Base-by-base conservation (phyloP, 2,113 vertebrate genomes). In the Sterrhoptilus dennistouni region DNA sequence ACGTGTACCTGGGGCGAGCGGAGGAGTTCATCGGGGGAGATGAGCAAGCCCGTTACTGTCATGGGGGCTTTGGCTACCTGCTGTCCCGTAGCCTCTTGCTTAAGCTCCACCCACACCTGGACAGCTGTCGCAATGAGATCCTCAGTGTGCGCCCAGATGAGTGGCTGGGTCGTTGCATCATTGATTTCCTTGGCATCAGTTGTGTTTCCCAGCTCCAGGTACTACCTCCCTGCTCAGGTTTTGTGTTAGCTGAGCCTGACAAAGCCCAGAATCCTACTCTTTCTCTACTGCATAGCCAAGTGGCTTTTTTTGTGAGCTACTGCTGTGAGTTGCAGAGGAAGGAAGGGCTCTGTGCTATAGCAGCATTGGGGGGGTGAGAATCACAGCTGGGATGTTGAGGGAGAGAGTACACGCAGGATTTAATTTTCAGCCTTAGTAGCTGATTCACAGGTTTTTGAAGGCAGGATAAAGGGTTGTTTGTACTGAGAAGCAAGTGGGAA, bases 101-200 rank as follows among this genome's bases (percentile, higher is more conserved):
- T 3, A 98, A 98, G 50, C 95, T 99, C 77, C 98, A 98, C 79
- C 99, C 98, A 0, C 98, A 99, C 84, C 98, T 99, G 17, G 99
- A 99, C 90, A 98, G 98, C 91, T 99, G 99, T 72, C 98, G 99
- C 12, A 99, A 99, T 25, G 99, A 99, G 94, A 99, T 99, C 94
- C 99, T 99, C 57, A 99, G 99, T 0, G 98, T 99, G 60, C 98
- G 99, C 22, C 98, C 99, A 0, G 99, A 99, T 8, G 99, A 99
- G 96, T 99, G 99, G 99, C 98, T 99, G 31, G 99, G 99, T 52
- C 99, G 99, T 82, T 99, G 99, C 98, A 98, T 99, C 91, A 99
- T 99, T 5, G 99, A 99, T 97, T 99, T 98, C 74, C 97, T 99
- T 82, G 99, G 99, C 56, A 96, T 99, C 65, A 97, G 98, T 75